phyloP scores from a whole-genome alignment of 1,140 invertebrate species.

The Papilio aristodemus region DNA sequence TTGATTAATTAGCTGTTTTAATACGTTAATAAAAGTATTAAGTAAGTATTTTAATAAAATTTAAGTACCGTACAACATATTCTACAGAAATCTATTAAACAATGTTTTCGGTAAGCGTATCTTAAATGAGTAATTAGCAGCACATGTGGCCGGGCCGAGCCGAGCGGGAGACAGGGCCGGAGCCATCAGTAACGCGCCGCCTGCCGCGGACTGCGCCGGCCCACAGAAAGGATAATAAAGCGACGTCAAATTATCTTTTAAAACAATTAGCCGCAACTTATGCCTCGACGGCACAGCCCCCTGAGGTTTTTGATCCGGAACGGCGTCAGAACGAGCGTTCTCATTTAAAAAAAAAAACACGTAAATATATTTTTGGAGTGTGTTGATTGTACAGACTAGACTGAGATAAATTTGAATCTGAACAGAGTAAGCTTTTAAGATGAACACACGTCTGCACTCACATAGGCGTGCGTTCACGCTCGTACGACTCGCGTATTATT shows the following conservation, averaged over 20 bases:
- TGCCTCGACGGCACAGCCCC: slow-evolving; percentile 5
- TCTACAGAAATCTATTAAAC: slow-evolving; percentile 43
- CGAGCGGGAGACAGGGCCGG: slow-evolving; percentile 38
- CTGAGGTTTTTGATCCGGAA: neutral
- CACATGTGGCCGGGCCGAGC: slow-evolving; percentile 50
- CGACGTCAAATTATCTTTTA: slow-evolving; percentile 70
- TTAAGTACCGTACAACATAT: neutral
- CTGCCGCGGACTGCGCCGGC: slow-evolving; percentile 50
- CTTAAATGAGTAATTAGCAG: slow-evolving; percentile 73
- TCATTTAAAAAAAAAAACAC: neutral
- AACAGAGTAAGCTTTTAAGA: slow-evolving; percentile 20
- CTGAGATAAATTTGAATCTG: slow-evolving; percentile 28
- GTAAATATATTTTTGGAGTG: slow-evolving; percentile 4
- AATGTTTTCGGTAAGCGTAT: slow-evolving; percentile 48
- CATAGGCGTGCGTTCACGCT: neutral
- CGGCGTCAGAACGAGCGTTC: neutral
- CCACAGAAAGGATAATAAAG: slow-evolving; percentile 59
- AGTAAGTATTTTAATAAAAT: neutral
- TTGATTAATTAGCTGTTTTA: neutral
- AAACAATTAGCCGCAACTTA: slow-evolving; percentile 56
- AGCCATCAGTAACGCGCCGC: slow-evolving; percentile 59
- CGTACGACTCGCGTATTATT: slow-evolving; percentile 7
- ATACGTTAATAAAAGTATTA: slow-evolving; percentile 1
- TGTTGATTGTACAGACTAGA: slow-evolving; percentile 9
- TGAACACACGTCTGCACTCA: neutral